phyloP scores from a whole-genome alignment of 1,140 invertebrate genomes.

The Cherax quadricarinatus region DNA sequence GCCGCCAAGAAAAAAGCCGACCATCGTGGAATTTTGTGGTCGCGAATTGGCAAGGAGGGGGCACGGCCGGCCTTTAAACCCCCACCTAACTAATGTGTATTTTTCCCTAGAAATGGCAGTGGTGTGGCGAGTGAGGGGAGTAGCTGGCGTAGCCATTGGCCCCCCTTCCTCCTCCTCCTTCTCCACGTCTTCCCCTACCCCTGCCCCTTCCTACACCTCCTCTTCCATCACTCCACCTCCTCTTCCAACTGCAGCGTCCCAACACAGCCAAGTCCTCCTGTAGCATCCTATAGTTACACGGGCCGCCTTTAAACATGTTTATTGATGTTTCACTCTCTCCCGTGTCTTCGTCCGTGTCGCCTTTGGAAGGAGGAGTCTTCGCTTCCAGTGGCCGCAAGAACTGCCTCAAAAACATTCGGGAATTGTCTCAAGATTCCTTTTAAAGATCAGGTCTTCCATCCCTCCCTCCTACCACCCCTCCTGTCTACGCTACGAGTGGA shows the following conservation, averaged over 20 bases:
- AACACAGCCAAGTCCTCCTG: neutral
- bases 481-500: neutral
- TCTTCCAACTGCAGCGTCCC: constrained; percentile 12
- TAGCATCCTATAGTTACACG: constrained; percentile 15
- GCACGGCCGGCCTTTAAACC: constrained; percentile 59
- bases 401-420: neutral
- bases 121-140: constrained; percentile 25
- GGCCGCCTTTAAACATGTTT: constrained; percentile 49
- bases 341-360: constrained; percentile 21
- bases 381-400: neutral
- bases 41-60: constrained; percentile 70
- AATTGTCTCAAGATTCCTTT: neutral
- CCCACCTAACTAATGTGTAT: constrained; percentile 71
- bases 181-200: neutral
- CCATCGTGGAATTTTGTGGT: constrained; percentile 66
- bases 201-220: constrained; percentile 3
- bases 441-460: neutral
- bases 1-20: constrained; percentile 58
- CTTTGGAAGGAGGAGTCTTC: neutral
- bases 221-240: constrained; percentile 30
- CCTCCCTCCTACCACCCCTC: neutral
- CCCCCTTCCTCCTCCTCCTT: constrained; percentile 8
- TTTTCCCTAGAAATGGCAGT: constrained; percentile 73
- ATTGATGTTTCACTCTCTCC: constrained; percentile 41
- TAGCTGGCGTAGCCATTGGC: neutral